Percentiles rank a stretch among this genome's conserved stretches.
Conservation (phyloP, 2,888 invertebrate species). For the Calameuta idolon region DNA sequence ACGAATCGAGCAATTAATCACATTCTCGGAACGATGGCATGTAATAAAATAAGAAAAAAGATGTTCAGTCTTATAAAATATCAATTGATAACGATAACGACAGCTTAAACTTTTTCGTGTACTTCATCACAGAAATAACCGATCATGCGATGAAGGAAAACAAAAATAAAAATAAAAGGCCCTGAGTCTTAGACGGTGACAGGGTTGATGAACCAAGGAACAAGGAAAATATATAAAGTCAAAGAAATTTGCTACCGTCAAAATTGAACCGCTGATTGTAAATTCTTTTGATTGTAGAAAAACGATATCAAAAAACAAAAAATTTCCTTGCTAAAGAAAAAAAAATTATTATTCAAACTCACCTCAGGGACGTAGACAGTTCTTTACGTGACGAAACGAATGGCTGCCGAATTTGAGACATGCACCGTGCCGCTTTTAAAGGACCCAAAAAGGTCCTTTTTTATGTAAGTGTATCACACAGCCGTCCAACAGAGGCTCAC, state of each 20-base stretch:
- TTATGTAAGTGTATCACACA: slow-evolving; percentile 26
- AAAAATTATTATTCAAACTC: slow-evolving; percentile 22
- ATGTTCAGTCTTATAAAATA: background rate
- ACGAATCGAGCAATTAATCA: background rate
- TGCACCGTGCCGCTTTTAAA: slow-evolving; percentile 48
- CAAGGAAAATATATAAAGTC: background rate
- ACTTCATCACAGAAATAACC: background rate
- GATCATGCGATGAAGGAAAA: background rate
- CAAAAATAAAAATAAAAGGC: background rate
- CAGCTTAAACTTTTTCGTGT: background rate
- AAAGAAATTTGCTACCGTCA: background rate
- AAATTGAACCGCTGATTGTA: background rate
- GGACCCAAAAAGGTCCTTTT: slow-evolving; percentile 45
- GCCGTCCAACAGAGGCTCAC: background rate
- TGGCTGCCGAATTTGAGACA: slow-evolving; percentile 48
- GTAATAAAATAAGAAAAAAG: background rate
- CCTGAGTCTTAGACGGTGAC: background rate
- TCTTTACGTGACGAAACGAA: slow-evolving; percentile 52
- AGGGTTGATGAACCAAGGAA: no score
- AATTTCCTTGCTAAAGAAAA: no score
- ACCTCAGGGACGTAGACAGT: slow-evolving; percentile 57
- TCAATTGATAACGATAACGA: background rate
- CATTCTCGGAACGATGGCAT: background rate
- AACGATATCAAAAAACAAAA: no score
- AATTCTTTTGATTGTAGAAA: background rate